A percentile compares a stretch with the other conserved stretches of the same genome.
Conservation (phyloP, 2,888 invertebrate species). For the Pachydiplax longipennis region DNA sequence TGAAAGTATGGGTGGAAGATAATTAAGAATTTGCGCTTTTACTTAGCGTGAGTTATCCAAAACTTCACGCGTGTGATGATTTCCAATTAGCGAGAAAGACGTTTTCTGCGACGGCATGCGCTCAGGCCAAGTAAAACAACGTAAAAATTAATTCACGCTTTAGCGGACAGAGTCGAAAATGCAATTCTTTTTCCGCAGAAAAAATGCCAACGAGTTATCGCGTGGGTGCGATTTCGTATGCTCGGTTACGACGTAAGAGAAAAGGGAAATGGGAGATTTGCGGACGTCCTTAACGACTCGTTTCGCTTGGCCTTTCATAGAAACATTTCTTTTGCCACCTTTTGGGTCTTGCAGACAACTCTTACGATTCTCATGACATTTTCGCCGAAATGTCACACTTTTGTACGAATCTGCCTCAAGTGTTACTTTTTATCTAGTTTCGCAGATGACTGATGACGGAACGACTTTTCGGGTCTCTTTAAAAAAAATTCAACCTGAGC, state of each 20-base stretch:
- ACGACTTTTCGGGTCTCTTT: too few relatives aligned
- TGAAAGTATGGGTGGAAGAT: neutral
- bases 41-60: neutral
- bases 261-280: neutral
- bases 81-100: neutral
- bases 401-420: neutral
- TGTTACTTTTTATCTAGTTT: neutral
- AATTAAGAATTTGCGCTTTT: neutral
- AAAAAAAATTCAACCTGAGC: too few relatives aligned
- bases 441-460: neutral
- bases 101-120: neutral
- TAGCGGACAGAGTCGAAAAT: neutral
- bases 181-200: neutral
- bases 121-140: neutral
- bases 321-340: neutral
- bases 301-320: slow-evolving; percentile 6
- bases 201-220: neutral
- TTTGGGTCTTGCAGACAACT: neutral
- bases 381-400: slow-evolving; percentile 10
- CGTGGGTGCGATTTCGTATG: neutral
- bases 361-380: slow-evolving; percentile 12
- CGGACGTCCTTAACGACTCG: neutral
- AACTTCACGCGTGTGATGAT: neutral
- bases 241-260: neutral
- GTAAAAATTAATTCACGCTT: neutral